Evolutionary conservation across 2,113 vertebrate genomes (phyloP).

Genomic region (Scopus umbretta): DNA sequence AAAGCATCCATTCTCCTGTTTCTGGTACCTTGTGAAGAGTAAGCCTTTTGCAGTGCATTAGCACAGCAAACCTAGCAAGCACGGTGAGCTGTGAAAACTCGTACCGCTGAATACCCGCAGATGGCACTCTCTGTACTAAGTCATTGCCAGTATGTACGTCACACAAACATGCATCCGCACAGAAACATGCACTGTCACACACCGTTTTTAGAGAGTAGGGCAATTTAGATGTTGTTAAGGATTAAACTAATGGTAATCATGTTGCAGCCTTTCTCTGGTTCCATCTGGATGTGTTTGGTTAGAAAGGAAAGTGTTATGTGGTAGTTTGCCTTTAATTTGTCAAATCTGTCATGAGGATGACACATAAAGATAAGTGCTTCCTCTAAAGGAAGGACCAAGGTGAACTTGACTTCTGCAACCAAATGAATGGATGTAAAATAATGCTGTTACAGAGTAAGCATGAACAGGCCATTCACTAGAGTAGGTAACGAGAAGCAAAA

Average conservation of each 20-base stretch:
- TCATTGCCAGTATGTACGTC: accelerated
- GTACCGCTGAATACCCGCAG: background rate
- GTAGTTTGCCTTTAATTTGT: background rate
- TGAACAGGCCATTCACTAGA: background rate
- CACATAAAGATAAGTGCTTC: background rate
- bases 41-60: background rate
- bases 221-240: background rate
- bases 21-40: background rate
- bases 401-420: background rate
- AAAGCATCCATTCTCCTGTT: background rate
- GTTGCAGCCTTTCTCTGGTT: background rate
- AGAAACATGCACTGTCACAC: accelerated
- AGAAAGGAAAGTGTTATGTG: background rate
- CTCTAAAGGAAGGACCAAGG: background rate
- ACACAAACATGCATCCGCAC: accelerated
- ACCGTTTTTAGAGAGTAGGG: accelerated
- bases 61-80: accelerated
- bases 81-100: accelerated
- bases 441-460: background rate
- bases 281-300: background rate
- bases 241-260: background rate
- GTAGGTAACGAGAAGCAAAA: background rate
- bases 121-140: background rate
- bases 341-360: background rate
- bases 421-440: background rate